A percentile compares a stretch with the other conserved stretches of the same genome.
Evolutionary conservation across 2,888 invertebrate species (phyloP).

Genomic region (Alcis repandata): DNA sequence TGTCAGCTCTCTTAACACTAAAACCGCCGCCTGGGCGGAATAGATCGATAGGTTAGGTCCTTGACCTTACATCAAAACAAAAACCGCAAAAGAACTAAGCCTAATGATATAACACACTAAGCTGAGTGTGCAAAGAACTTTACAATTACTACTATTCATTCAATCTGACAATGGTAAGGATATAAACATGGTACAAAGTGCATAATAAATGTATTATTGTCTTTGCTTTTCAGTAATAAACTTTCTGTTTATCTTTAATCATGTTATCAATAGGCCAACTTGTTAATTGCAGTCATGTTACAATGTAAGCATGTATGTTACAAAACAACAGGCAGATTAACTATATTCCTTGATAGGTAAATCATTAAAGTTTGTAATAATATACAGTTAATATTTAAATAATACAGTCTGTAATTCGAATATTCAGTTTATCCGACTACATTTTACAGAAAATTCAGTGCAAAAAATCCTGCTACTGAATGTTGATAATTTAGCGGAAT

Average conservation of each 20-base stretch:
- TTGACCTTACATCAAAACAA: too few relatives aligned
- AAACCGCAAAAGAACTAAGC: too few relatives aligned
- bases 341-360: background rate
- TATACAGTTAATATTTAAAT: too few relatives aligned
- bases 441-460: background rate
- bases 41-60: too few relatives aligned
- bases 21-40: too few relatives aligned
- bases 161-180: background rate
- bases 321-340: constrained; percentile 4
- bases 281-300: constrained; percentile 34
- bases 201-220: background rate
- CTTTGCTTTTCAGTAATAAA: background rate
- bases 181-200: background rate
- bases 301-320: background rate
- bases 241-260: constrained; percentile 39
- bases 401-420: too few relatives aligned
- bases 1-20: too few relatives aligned
- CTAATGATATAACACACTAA: too few relatives aligned
- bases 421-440: background rate
- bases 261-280: constrained; percentile 46
- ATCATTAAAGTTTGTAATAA: too few relatives aligned
- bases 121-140: too few relatives aligned
- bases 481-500: constrained; percentile 31
- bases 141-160: background rate
- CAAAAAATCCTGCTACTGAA: background rate